A percentile compares a stretch with the other conserved stretches of the same genome.
Conservation (phyloP, 2,888 invertebrate genomes). For the Heliconius aoede region DNA sequence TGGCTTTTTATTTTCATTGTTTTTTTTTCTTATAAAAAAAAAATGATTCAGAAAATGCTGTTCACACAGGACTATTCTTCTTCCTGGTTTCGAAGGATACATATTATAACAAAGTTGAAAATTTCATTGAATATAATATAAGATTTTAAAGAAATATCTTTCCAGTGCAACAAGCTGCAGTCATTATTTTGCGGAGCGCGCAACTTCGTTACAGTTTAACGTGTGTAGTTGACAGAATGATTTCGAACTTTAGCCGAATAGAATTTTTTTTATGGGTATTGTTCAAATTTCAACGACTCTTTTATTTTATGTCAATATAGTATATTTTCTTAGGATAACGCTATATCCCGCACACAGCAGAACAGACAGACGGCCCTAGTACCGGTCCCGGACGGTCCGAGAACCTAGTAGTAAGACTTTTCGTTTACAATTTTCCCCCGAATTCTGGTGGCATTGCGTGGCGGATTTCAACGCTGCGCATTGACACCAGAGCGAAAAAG, state of each 20-base stretch:
- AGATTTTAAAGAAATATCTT: conserved; percentile 39
- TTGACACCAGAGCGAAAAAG: no score
- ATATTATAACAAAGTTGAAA: conserved; percentile 16
- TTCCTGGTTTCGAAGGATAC: conserved; percentile 9
- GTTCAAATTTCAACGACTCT: background rate
- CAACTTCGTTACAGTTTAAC: conserved; percentile 44
- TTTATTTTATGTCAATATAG: background rate
- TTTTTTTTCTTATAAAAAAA: background rate
- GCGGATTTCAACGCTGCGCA: no score
- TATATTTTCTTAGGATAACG: no score
- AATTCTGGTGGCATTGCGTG: no score
- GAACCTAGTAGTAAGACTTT: no score
- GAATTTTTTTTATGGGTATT: conserved; percentile 52
- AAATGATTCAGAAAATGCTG: background rate
- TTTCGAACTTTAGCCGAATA: conserved; percentile 57
- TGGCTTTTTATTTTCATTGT: background rate
- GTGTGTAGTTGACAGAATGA: conserved; percentile 58
- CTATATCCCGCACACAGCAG: no score
- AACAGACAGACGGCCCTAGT: no score
- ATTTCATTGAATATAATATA: conserved; percentile 42
- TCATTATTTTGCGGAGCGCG: conserved; percentile 46
- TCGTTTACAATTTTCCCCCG: no score
- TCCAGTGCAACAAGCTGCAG: conserved; percentile 46
- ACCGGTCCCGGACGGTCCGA: no score
- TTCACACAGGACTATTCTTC: background rate